Percentiles rank a stretch among this genome's conserved stretches.
These are phyloP conservation scores for Triplophysa yarkandensis DNA, from an alignment of 2,797 vertebrate genomes.

Conservation along the genomic window DNA sequence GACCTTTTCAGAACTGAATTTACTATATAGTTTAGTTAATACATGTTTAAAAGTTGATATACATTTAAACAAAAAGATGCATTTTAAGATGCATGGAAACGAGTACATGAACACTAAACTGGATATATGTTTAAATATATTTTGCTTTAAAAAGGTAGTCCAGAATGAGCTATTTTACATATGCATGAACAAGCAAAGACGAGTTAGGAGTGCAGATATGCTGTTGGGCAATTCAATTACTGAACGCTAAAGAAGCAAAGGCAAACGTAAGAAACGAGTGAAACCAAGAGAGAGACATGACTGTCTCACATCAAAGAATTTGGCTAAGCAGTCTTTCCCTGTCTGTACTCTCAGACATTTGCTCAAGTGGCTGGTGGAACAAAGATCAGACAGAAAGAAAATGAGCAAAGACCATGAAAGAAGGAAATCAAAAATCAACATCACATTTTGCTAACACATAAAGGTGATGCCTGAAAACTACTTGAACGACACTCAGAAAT, in stretches of 20 bases:
- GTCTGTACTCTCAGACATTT: conserved; percentile 1
- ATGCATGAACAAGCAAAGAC: neutral
- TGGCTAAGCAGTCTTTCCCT: neutral
- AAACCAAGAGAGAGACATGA: neutral
- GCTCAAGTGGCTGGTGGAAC: neutral
- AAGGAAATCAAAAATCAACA: conserved; percentile 13
- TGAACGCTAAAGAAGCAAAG: neutral
- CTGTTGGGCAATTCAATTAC: conserved; percentile 10
- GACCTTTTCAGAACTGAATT: too few species aligned
- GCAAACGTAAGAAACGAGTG: neutral
- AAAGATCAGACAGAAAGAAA: neutral
- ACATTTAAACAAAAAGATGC: too few species aligned
- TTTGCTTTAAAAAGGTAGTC: neutral
- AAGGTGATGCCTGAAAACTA: neutral
- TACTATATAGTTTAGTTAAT: too few species aligned
- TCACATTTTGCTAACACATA: conserved; percentile 14
- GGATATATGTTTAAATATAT: too few species aligned
- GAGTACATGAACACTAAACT: too few species aligned
- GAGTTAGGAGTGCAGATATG: neutral
- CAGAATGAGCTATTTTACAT: neutral
- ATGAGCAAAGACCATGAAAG: neutral
- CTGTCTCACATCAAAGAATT: conserved; percentile 14
- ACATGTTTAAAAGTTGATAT: too few species aligned
- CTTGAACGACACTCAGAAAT: neutral
- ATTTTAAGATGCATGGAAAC: too few species aligned